Evolutionary conservation across 2,797 vertebrate genomes (phyloP).

Genomic region (Poecile montanus): DNA sequence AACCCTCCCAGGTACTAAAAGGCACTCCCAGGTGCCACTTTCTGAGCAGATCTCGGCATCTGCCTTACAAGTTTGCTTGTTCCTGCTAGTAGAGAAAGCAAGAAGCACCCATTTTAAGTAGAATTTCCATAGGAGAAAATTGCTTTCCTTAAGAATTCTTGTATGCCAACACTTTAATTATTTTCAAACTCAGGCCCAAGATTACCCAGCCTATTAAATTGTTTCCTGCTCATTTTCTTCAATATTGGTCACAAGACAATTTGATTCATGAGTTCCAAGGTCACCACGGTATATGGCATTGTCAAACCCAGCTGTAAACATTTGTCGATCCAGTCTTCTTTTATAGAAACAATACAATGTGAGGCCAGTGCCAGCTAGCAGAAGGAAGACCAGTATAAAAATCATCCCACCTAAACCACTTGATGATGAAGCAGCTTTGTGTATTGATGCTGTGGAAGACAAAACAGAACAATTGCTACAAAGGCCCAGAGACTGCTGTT

Average conservation of each 20-base stretch:
- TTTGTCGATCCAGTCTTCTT: background rate
- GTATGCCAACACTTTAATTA: background rate
- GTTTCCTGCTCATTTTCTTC: constrained; percentile 85
- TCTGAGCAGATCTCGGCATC: background rate
- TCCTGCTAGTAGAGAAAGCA: background rate
- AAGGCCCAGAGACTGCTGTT: background rate
- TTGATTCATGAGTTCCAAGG: constrained; percentile 79
- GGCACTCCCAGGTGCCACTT: too few species aligned
- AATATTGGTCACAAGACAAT: constrained; percentile 82
- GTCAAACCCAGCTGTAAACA: constrained; percentile 71
- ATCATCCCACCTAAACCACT: background rate
- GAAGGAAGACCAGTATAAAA: constrained; percentile 29
- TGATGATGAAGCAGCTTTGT: background rate
- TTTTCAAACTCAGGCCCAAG: background rate
- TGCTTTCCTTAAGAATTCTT: background rate
- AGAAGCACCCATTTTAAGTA: background rate
- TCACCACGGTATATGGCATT: constrained; percentile 82
- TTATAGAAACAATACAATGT: constrained; percentile 47
- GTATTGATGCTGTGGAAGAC: constrained; percentile 10
- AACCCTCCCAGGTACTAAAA: background rate
- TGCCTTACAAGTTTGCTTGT: background rate
- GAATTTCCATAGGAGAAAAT: background rate
- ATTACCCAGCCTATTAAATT: background rate
- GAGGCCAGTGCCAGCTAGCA: constrained; percentile 28
- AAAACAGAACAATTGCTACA: background rate